Percentiles rank a stretch among this genome's conserved stretches.
Conservation (phyloP, 2,797 vertebrate genomes). For the Enteromius treurensis region DNA sequence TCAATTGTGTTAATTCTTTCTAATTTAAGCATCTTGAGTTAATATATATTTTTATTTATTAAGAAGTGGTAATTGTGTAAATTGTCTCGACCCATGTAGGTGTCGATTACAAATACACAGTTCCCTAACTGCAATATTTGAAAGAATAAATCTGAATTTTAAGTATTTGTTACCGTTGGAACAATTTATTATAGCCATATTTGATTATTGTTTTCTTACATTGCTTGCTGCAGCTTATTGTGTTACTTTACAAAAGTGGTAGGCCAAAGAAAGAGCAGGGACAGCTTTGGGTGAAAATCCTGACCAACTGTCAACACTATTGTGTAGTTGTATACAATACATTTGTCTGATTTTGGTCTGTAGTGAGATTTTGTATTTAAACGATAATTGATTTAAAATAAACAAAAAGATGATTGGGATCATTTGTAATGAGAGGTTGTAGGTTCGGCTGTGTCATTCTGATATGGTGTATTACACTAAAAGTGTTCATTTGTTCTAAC, state of each 20-base stretch:
- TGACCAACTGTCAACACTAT: not conserved
- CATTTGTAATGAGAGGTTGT: not conserved
- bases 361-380: not conserved
- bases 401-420: not conserved
- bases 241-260: not conserved
- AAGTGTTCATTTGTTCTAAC: not conserved
- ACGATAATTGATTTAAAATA: not conserved
- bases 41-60: not conserved
- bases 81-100: not conserved
- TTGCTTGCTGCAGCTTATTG: not conserved
- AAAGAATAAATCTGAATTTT: not conserved
- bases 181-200: not conserved
- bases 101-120: not conserved
- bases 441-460: constrained; percentile 4
- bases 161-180: not conserved
- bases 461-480: not conserved
- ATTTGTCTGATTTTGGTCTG: not conserved
- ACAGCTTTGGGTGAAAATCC: not conserved
- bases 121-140: not conserved
- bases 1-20: not conserved
- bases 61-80: not conserved
- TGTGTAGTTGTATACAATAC: not conserved
- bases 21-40: not conserved
- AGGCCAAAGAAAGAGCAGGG: not conserved
- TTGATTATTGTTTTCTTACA: not conserved